Evolutionary conservation across 2,797 vertebrate species (phyloP), one percentile per base, ranked within the genome.

Genomic region (Enteromius thamalakanensis): DNA sequence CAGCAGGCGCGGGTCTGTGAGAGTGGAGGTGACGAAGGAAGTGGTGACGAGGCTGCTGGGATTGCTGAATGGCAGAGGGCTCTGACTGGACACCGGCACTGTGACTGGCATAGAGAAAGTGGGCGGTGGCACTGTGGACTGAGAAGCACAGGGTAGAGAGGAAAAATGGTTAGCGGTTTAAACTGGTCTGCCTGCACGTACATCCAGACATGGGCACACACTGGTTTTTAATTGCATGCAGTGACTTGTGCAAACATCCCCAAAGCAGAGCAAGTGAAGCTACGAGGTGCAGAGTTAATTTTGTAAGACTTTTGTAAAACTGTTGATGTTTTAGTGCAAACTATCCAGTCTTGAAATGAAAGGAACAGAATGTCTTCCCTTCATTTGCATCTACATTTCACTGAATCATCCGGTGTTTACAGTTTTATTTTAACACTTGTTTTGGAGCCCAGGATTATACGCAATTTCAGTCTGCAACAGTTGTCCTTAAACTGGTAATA

Each of bases 101-200:
- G 97, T 97, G 91, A 99, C 97, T 1, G 98, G 97, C 97, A 99
- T 97, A 93, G 97, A 96, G 72, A 99, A 99, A 91, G 96, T 97
- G 8, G 97, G 95, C 78, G 97, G 96, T 49, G 96, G 97, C 90
- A 98, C 95, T 88, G 96, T 87, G 60, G 97, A 97, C 98, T 99
- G 93, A 89, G 87, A 89, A 34, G 89, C 88, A 88, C 26, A 86
- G 81, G 81, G 76, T 51, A 85, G 15, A 84, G 53, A 82, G n/a
- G 58, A 15, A 49, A 40, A 91, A 89, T 40, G 84, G 81, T 87
- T 77, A 86, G 85, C 84, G 32, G 72, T 12, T 81, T 67, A 53
- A 55, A 32, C 11, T n/a, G 26, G 10, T 19, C 7, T 40, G 45
- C 69, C 80, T 80, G 34, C 83, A 77, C 21, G 37, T 32, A 83